Evolutionary conservation across 2,113 vertebrate genomes (phyloP).

Genomic region (Theropithecus gelada): DNA sequence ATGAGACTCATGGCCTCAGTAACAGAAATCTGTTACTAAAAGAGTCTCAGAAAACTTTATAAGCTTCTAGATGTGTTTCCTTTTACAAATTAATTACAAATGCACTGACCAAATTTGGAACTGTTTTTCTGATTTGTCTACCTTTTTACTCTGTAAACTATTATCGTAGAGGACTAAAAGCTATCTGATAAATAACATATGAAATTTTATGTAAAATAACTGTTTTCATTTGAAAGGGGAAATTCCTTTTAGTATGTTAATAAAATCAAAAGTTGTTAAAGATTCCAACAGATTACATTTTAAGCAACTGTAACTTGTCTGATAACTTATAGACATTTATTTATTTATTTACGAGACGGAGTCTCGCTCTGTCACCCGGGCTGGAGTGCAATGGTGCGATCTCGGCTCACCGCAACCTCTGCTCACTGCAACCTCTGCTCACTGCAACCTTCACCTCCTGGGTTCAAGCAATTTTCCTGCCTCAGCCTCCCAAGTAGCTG

Average conservation of each 20-base stretch:
- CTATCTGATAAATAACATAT: not conserved
- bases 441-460: too few species aligned
- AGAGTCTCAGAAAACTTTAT: not conserved
- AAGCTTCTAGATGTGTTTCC: not conserved
- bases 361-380: too few species aligned
- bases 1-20: not conserved
- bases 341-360: too few species aligned
- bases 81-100: not conserved
- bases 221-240: not conserved
- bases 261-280: not conserved
- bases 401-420: too few species aligned
- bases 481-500: too few species aligned
- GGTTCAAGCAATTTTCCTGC: too few species aligned
- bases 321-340: not conserved
- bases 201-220: slow-evolving; percentile 2
- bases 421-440: too few species aligned
- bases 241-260: not conserved
- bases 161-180: not conserved
- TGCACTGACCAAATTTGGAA: not conserved
- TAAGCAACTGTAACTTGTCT: not conserved
- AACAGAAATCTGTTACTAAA: not conserved
- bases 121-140: not conserved
- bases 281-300: not conserved
- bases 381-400: too few species aligned
- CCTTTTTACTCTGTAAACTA: not conserved